Base-by-base conservation (phyloP, 92 coral and sea anemone species). In the Isaurus tuberculatus region DNA sequence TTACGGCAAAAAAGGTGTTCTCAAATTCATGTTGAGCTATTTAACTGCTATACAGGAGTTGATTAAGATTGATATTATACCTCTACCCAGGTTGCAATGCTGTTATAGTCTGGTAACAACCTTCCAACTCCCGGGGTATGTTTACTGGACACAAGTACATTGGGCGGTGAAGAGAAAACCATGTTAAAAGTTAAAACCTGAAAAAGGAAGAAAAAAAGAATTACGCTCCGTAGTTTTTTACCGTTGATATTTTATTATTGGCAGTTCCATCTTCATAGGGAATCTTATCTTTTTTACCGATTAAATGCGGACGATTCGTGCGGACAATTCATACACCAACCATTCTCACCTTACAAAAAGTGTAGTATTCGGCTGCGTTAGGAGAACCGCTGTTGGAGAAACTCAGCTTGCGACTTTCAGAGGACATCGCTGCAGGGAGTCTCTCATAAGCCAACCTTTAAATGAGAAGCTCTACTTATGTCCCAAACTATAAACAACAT, bases 71-170 rank as follows among this genome's bases (percentile, higher is more conserved):
- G n/a, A n/a, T n/a, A n/a, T n/a, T n/a, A 30, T 72, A 92, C 95
- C 93, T 92, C 95, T 4, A 90, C 84, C 95, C 95, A 92, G 8
- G 95, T 42, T 11, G 93, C 90, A 73, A 92, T 92, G 79, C 95
- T 92, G 84, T 92, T 92, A 66, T 90, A 84, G 31, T 83, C 83
- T 0, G 95, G 91, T 2, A 25, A 53, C 72, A 89, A 53, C 13
- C 40, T 42, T 6, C 83, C 85, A 0, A 58, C 60, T 8, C 70
- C 60, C 1, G 90, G 53, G 16, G 58, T 20, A 57, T 92, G 95
- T 9, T 84, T 80, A 31, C 93, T 49, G 27, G 95, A 84, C 14
- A 87, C 91, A 30, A 92, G 88, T 14, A 92, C 86, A 10, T 88
- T 87, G 11, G 94, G 94, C 0, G 88, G n/a, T 1, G 85, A 51